Evolutionary conservation across 1,140 invertebrate species (phyloP), one percentile per base, ranked within the genome.

Genomic region (Brachionus koreanus): DNA sequence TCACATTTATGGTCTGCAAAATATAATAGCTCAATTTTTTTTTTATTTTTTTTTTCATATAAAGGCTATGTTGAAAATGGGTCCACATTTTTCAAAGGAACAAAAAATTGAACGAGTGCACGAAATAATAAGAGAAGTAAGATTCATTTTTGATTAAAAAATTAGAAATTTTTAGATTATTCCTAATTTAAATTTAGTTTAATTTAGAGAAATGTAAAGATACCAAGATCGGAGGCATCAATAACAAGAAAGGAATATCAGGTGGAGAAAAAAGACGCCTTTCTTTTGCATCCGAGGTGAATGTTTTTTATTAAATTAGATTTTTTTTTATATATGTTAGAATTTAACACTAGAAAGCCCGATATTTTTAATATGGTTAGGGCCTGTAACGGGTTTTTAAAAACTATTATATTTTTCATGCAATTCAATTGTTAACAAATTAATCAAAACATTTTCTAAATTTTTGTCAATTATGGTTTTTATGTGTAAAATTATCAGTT

Each of bases 201-300:
- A 93, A 93, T 6, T 88, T 98, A 63, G 91, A 89, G 57, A 82
- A 82, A 82, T 35, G 39, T 16, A 43, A 69, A 74, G 43, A 77
- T 57, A 65, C 74, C 2, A 79, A 79, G 25, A 82, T 97, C 84
- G 95, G 95, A 1, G 91, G 93, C 83, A 92, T 93, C 0, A 95
- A 95, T 1, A 89, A 92, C 65, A 88, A 94, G 0, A 96, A 96
- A 89, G 95, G 96, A 0, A 93, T 98, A 35, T 98, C 95, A 0
- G 96, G 96, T 16, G 96, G 96, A 0, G 97, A 98, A 89, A 93
- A 93, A 90, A 97, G 97, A 87, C 91, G 96, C 84, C 88, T 98
- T n/a, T 93, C 95, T 0, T 97, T 98, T 88, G 96, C 95, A 35
- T 94, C 94, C 0, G 96, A 98, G 90, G 94, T 96, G 67, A 86